Evolutionary conservation across 23 tunicate genomes (phyloP).

Genomic region (Phallusia fumigata): DNA sequence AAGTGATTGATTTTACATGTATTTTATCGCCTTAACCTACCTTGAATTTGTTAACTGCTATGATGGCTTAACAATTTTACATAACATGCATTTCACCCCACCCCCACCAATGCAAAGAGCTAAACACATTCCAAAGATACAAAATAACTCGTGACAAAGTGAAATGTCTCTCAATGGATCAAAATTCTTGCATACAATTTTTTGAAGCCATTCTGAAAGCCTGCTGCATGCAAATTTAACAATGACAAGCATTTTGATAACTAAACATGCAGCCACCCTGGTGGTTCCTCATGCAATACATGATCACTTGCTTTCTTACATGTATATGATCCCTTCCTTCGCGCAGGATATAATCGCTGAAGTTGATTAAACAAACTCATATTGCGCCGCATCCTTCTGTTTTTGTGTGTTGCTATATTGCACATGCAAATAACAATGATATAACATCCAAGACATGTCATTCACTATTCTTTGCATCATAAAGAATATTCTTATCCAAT

Average conservation of each 20-base stretch:
- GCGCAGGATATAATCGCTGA: constrained; percentile 78
- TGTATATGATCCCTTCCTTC: constrained; percentile 80
- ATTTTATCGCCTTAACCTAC: no score
- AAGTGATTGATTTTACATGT: no score
- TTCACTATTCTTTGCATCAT: no score
- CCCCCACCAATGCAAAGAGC: no score
- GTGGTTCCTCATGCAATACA: constrained; percentile 10
- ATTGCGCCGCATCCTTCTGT: constrained; percentile 55
- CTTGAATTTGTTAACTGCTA: no score
- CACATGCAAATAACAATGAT: constrained; percentile 18
- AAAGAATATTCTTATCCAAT: no score
- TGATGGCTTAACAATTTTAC: no score
- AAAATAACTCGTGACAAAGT: no score
- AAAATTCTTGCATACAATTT: no score
- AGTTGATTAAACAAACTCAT: constrained; percentile 93
- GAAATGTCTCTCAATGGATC: neutral
- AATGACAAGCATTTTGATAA: neutral
- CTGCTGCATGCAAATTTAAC: neutral
- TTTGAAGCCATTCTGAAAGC: neutral
- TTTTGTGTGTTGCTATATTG: constrained; percentile 49
- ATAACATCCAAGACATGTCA: neutral
- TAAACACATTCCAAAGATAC: no score
- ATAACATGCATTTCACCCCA: no score
- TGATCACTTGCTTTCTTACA: constrained; percentile 57
- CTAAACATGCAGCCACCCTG: constrained; percentile 16